Evolutionary conservation across 30 jellyfish, hydroid and myxozoan genomes (phyloP).

Genomic region (Aurelia aurita): DNA sequence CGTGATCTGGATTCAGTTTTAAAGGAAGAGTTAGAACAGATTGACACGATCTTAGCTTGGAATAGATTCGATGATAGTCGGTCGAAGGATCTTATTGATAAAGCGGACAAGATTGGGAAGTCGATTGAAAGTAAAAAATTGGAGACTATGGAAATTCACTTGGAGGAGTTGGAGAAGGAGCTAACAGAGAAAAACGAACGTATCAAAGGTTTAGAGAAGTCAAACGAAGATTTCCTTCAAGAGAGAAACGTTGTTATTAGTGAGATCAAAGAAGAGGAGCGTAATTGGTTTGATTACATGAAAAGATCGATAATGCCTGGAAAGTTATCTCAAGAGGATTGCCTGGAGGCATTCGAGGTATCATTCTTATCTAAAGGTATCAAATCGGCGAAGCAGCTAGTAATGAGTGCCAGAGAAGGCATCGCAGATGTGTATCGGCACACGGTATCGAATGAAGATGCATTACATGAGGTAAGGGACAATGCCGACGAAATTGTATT

Average conservation of each 20-base stretch:
- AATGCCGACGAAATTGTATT: conserved; percentile 68
- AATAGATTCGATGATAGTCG: conserved; percentile 36
- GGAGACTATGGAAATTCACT: conserved; percentile 68
- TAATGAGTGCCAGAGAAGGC: conserved; percentile 51
- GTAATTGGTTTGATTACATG: conserved; percentile 66
- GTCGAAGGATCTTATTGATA: conserved; percentile 55
- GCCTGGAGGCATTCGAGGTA: conserved; percentile 50
- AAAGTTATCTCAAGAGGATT: conserved; percentile 40
- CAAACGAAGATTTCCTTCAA: conserved; percentile 36
- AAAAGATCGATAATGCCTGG: conserved; percentile 45
- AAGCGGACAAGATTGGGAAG: conserved; percentile 52
- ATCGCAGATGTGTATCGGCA: conserved; percentile 75
- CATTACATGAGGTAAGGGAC: conserved; percentile 75
- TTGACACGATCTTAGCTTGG: conserved; percentile 58
- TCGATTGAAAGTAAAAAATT: conserved; percentile 40
- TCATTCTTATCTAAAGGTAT: conserved; percentile 28
- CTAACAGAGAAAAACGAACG: conserved; percentile 52
- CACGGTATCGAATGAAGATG: conserved; percentile 75
- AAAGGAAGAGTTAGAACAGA: conserved; percentile 60
- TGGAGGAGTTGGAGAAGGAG: conserved; percentile 68
- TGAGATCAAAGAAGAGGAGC: conserved; percentile 57
- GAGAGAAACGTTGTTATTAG: conserved; percentile 19
- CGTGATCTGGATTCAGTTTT: conserved; percentile 22
- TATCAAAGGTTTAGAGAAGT: conserved; percentile 60
- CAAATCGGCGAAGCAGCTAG: conserved; percentile 31